Conservation (phyloP, 2,113 vertebrate genomes). For the Stigmatopora argus region DNA sequence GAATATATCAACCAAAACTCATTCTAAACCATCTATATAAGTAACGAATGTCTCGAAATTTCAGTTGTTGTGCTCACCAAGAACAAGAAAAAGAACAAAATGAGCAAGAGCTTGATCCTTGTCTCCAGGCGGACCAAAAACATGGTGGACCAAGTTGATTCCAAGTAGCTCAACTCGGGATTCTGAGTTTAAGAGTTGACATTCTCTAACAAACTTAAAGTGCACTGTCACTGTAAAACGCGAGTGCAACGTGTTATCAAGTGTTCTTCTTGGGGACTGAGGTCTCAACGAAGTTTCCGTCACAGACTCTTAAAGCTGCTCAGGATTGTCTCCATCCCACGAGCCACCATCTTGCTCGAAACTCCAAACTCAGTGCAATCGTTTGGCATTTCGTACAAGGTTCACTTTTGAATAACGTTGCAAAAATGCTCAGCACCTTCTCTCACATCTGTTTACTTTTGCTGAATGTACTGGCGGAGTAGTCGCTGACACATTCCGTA, state of each 20-base stretch:
- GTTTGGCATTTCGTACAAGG: neutral
- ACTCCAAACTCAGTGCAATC: neutral
- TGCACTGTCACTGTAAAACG: neutral
- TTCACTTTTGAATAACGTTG: neutral
- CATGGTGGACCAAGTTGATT: neutral
- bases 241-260: neutral
- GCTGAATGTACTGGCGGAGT: neutral
- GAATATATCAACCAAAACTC: no score
- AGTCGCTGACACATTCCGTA: neutral
- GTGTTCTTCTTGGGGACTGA: neutral
- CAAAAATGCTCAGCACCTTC: neutral
- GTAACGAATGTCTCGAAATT: no score
- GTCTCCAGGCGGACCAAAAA: neutral
- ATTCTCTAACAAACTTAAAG: neutral
- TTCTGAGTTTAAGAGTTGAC: neutral
- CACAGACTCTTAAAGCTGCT: neutral
- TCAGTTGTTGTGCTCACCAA: neutral
- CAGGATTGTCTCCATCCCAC: neutral
- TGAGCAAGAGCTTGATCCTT: no score
- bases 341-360: neutral
- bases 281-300: neutral
- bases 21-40: no score
- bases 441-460: neutral
- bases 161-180: no score
- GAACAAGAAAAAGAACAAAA: no score